Evolutionary conservation across 2,888 invertebrate species (phyloP).

Genomic region (Heteromurus nitidus): DNA sequence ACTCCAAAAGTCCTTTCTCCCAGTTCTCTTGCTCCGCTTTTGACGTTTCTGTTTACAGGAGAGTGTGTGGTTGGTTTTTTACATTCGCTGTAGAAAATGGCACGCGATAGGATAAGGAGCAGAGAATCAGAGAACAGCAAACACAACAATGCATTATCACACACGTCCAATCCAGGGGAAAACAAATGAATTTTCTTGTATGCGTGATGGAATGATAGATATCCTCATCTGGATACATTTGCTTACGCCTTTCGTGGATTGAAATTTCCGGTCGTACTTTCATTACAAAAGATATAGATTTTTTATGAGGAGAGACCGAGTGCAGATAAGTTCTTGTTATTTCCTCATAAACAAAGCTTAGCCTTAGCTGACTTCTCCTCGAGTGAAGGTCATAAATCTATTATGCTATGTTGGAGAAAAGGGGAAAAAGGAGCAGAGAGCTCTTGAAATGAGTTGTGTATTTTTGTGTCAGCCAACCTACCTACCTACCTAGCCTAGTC

Average conservation of each 20-base stretch:
- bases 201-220: conserved; percentile 51
- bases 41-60: too few species aligned
- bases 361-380: conserved; percentile 33
- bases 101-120: too few species aligned
- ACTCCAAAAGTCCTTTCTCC: too few species aligned
- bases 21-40: too few species aligned
- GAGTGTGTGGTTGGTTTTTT: too few species aligned
- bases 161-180: not conserved
- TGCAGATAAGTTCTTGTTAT: conserved; percentile 32
- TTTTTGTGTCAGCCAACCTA: conserved; percentile 32
- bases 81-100: too few species aligned
- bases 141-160: too few species aligned
- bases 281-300: conserved; percentile 50
- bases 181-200: conserved; percentile 30
- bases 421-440: conserved; percentile 23
- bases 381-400: conserved; percentile 62
- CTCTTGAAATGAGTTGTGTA: conserved; percentile 51
- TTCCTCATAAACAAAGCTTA: conserved; percentile 29
- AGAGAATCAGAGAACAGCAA: too few species aligned
- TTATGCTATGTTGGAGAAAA: conserved; percentile 20
- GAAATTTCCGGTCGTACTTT: conserved; percentile 64
- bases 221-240: conserved; percentile 39
- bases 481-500: not conserved
- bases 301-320: conserved; percentile 21
- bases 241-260: conserved; percentile 59